These are phyloP conservation scores for Melieria omissa DNA, from an alignment of 2,888 invertebrate species.

Conservation along the genomic window DNA sequence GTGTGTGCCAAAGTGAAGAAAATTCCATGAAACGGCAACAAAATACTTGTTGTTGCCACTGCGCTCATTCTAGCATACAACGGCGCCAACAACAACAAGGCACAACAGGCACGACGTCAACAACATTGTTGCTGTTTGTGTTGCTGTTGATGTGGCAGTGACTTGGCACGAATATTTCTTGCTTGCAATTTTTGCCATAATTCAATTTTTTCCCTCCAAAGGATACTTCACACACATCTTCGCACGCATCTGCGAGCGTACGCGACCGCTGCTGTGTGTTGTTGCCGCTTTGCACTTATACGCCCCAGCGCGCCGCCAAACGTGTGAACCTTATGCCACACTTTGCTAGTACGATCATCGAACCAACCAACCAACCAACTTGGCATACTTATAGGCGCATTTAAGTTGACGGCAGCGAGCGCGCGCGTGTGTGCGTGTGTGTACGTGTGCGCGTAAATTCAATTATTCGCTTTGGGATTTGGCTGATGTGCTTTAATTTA, in stretches of 20 bases:
- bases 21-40: neutral
- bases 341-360: too few species aligned
- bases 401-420: too few species aligned
- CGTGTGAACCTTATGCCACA: too few species aligned
- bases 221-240: neutral
- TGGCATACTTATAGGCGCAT: too few species aligned
- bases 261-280: neutral
- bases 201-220: neutral
- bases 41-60: neutral
- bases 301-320: too few species aligned
- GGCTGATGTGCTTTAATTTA: slow-evolving; percentile 24
- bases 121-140: neutral
- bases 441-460: too few species aligned
- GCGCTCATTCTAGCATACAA: neutral
- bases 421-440: too few species aligned
- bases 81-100: neutral
- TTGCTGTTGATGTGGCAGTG: neutral
- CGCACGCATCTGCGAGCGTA: neutral
- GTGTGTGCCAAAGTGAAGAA: neutral
- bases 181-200: neutral
- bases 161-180: neutral
- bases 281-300: too few species aligned
- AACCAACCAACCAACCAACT: too few species aligned
- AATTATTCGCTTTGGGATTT: slow-evolving; percentile 21
- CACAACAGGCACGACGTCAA: neutral